Percentiles rank a stretch among this genome's conserved stretches.
Evolutionary conservation across 2,888 invertebrate genomes (phyloP).

Genomic region (Panopea generosa): DNA sequence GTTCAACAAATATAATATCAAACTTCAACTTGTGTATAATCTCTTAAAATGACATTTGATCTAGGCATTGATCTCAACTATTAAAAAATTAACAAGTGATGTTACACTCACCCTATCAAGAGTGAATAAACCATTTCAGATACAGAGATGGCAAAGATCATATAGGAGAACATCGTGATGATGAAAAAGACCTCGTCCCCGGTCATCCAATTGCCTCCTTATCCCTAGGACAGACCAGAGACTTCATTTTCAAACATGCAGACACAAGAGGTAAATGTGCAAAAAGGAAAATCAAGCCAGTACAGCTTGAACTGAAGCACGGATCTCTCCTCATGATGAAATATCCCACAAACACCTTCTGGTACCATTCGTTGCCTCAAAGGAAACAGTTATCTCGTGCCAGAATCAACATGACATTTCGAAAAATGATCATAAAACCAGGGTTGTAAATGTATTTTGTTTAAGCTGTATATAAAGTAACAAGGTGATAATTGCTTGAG

Average conservation of each 20-base stretch:
- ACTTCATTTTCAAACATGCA: constrained; percentile 89
- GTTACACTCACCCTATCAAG: too few relatives aligned
- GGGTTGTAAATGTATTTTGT: too few relatives aligned
- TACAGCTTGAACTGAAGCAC: constrained; percentile 88
- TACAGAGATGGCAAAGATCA: constrained; percentile 90
- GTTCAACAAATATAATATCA: too few relatives aligned
- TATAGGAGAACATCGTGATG: constrained; percentile 91
- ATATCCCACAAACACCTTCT: constrained; percentile 89
- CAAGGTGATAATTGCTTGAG: too few relatives aligned
- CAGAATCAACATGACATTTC: constrained; percentile 88
- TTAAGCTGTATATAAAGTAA: too few relatives aligned
- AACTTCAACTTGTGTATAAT: too few relatives aligned
- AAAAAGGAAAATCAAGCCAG: constrained; percentile 83
- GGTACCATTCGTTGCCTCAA: constrained; percentile 90
- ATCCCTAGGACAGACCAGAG: constrained; percentile 89
- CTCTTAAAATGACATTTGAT: too few relatives aligned
- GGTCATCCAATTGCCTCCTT: constrained; percentile 89
- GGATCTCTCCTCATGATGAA: constrained; percentile 90
- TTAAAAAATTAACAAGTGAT: too few relatives aligned
- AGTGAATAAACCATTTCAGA: too few relatives aligned
- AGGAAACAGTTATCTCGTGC: constrained; percentile 87
- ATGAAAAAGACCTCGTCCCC: constrained; percentile 89
- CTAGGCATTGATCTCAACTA: too few relatives aligned
- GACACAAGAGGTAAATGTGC: constrained; percentile 80
- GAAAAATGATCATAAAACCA: constrained; percentile 69